Evolutionary conservation across 2,113 vertebrate genomes (phyloP).

Genomic region (Calyptommatus sinebrachiatus): DNA sequence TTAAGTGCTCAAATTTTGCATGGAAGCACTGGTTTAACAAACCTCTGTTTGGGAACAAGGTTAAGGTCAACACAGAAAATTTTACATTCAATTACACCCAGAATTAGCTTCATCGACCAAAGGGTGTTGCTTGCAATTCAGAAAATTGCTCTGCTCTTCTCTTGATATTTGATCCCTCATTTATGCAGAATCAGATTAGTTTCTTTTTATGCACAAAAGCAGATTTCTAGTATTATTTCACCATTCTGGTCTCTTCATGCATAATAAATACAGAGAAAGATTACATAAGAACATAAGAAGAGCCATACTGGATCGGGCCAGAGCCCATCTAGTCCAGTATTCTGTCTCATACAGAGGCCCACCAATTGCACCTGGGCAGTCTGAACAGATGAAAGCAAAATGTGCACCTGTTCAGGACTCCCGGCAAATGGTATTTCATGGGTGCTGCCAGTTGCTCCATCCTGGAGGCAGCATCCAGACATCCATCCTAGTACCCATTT

Average conservation of each 20-base stretch:
- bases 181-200: background rate
- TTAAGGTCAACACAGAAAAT: background rate
- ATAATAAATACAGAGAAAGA: constrained; percentile 23
- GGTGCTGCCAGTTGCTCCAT: too few species aligned
- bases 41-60: background rate
- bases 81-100: accelerated
- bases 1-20: background rate
- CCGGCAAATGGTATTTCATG: too few species aligned
- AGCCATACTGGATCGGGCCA: too few species aligned
- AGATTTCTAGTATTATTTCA: constrained; percentile 23
- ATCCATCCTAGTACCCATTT: too few species aligned
- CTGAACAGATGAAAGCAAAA: too few species aligned
- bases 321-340: too few species aligned
- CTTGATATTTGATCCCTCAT: background rate
- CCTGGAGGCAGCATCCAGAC: too few species aligned
- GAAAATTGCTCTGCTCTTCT: background rate
- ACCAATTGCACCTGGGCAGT: too few species aligned
- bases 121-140: background rate
- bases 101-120: background rate
- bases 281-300: too few species aligned
- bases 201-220: constrained; percentile 14
- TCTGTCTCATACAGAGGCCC: too few species aligned
- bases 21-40: background rate
- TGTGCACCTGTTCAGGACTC: too few species aligned
- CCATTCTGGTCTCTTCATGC: accelerated